Base-by-base conservation (phyloP, 2,797 vertebrate species). In the Lepilemur septentrionalis region DNA sequence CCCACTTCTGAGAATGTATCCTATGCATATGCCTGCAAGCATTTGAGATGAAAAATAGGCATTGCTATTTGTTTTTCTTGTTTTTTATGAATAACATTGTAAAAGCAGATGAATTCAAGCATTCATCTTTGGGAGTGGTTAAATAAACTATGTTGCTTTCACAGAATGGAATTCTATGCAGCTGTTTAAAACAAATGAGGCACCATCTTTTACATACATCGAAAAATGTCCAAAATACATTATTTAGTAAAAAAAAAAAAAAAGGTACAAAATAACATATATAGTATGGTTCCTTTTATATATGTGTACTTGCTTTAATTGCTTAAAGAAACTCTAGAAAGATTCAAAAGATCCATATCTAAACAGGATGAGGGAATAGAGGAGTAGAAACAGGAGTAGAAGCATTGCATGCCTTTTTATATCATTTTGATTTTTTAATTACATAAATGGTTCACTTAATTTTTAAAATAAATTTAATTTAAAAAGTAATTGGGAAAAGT, bases 391-490 rank as follows among this genome's bases (percentile, higher is more conserved):
- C 11, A 25, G 46, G 3, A 63, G 3, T 4, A 43, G 41, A 52
- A 85, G 48, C 6, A 84, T 35, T 73, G 1, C 13, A 18, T 43
- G 18, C 1, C 35, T 59, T 59, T 93, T 83, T 1, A 6, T n/a
- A 32, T 73, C 12, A 72, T 78, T 87, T 72, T 76, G 1, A 43
- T 48, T 88, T 90, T 81, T 84, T 10, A 83, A 93, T 83, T 65
- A 52, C 14, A 80, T 57, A 20, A 85, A 43, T 70, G 41, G 28
- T 52, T 80, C 78, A 65, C 4, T 57, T 75, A 72, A 70, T 67
- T 93, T 76, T 87, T 43, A 20, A 93, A 95, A 89, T 67, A 61
- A 87, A 88, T 81, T 86, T 46, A 86, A 93, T 50, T 76, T 81
- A 14, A 94, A 94, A 94, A 46, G 48, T 14, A 48, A 48, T 48